phyloP scores from a whole-genome alignment of 1,140 invertebrate genomes.

The Mizuhopecten yessoensis region DNA sequence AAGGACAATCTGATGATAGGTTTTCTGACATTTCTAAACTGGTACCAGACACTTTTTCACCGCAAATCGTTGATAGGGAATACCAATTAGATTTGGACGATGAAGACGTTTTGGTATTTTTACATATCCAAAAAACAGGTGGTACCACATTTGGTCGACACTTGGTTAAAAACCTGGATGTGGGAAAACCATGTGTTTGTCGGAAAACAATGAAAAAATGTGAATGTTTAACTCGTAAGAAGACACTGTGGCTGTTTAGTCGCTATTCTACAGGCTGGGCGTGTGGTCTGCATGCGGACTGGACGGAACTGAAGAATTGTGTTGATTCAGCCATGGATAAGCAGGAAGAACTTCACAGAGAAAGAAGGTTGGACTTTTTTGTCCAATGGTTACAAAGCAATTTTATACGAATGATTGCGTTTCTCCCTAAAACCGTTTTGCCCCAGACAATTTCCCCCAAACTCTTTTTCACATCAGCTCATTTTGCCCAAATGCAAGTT shows the following conservation, averaged over 20 bases:
- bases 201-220: constrained; percentile 74
- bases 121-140: constrained; percentile 99
- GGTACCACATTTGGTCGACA: constrained; percentile 96
- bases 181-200: constrained; percentile 85
- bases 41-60: neutral
- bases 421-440: no score
- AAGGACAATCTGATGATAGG: neutral
- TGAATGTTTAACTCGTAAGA: constrained; percentile 77
- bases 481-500: no score
- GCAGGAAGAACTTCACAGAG: constrained; percentile 77
- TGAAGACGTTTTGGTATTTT: constrained; percentile 97
- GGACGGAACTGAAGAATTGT: constrained; percentile 95
- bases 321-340: constrained; percentile 83
- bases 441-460: no score
- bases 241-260: constrained; percentile 94
- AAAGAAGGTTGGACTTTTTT: constrained; percentile 72
- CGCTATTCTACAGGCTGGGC: constrained; percentile 99
- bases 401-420: no score
- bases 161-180: constrained; percentile 95
- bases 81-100: constrained; percentile 71
- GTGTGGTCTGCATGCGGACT: constrained; percentile 99
- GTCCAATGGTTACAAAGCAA: no score
- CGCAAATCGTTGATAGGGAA: constrained; percentile 53
- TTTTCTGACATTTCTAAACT: constrained; percentile 1
- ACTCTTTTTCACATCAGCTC: no score